A percentile compares a stretch with the other conserved stretches of the same genome.
Evolutionary conservation across 2,888 invertebrate genomes (phyloP).

Genomic region (Agrotis puta): DNA sequence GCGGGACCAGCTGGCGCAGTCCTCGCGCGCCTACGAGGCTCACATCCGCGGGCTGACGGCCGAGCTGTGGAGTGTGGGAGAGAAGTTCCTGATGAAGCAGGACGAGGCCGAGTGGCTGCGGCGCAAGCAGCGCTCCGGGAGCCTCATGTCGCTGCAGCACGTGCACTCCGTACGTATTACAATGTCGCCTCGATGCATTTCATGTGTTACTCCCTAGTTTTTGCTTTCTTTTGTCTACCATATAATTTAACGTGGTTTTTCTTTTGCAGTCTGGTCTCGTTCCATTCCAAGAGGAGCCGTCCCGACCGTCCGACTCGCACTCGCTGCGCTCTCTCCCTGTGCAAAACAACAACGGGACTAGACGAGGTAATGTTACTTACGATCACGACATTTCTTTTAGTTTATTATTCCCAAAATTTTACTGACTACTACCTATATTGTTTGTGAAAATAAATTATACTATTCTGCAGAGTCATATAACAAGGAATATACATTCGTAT

Average conservation of each 20-base stretch:
- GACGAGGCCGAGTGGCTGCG: conserved; percentile 90
- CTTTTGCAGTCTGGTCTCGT: conserved; percentile 81
- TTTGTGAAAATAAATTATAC: no score
- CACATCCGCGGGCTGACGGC: conserved; percentile 87
- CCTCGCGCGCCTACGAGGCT: conserved; percentile 81
- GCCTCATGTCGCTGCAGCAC: conserved; percentile 87
- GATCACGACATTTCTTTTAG: no score
- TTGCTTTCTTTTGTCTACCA: neutral
- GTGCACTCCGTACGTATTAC: conserved; percentile 81
- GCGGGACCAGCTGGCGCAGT: conserved; percentile 83
- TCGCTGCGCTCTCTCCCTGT: conserved; percentile 84
- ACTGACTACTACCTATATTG: no score
- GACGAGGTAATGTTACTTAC: conserved; percentile 70
- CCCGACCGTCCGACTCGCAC: conserved; percentile 80
- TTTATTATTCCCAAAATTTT: no score
- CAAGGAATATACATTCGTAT: neutral
- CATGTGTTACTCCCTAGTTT: neutral
- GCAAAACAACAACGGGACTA: conserved; percentile 68
- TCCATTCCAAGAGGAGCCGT: conserved; percentile 71
- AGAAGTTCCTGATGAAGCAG: conserved; percentile 90
- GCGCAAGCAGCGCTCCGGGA: conserved; percentile 81
- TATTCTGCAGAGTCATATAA: neutral
- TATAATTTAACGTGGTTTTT: conserved; percentile 5
- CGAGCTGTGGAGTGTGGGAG: conserved; percentile 92
- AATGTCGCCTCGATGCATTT: neutral